Conservation (phyloP, 37 sponge, comb jelly and placozoan genomes). For the Hexactinellida sp. region DNA sequence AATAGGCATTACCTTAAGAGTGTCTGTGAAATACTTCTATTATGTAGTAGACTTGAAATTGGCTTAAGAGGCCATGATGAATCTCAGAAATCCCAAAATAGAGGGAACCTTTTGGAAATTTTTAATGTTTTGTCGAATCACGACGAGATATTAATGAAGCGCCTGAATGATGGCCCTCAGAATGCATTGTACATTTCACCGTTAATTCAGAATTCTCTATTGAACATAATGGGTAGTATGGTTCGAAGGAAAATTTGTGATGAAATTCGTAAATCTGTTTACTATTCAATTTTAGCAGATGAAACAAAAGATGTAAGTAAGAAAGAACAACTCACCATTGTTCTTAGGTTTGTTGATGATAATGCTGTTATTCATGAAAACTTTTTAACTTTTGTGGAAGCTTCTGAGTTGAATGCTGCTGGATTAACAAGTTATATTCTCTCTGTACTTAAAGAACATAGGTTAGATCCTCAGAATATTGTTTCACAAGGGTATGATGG, state of each 20-base stretch:
- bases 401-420: background rate
- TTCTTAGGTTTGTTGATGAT: background rate
- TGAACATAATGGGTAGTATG: constrained; percentile 9
- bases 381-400: constrained; percentile 19
- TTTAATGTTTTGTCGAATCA: background rate
- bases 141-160: background rate
- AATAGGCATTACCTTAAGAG: constrained; percentile 14
- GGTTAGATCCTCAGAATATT: background rate
- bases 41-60: background rate
- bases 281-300: background rate
- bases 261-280: background rate
- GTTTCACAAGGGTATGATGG: constrained; percentile 23
- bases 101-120: background rate
- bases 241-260: background rate
- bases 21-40: background rate
- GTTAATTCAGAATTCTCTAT: background rate
- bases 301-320: constrained; percentile 18
- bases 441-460: background rate
- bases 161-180: background rate
- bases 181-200: constrained; percentile 12
- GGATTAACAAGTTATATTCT: background rate
- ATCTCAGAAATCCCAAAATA: background rate
- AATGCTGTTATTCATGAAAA: background rate
- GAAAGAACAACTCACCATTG: background rate
- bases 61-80: constrained; percentile 9